phyloP scores from a whole-genome alignment of 2,113 vertebrate species.

The Salvelinus namaycush region DNA sequence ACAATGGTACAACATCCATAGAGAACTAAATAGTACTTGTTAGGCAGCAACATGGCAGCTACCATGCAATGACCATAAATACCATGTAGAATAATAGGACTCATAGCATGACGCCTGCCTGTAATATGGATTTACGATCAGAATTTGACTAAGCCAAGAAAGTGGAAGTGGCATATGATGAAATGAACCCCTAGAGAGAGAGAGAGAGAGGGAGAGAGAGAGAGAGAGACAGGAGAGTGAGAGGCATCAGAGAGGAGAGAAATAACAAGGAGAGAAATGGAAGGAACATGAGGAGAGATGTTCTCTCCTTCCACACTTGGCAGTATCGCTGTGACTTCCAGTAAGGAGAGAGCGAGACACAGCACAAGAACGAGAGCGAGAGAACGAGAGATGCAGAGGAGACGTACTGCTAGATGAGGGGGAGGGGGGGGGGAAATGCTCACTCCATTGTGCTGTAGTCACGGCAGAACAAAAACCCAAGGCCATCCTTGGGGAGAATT shows the following conservation, averaged over 20 bases:
- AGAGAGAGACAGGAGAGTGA: neutral
- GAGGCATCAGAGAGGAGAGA: neutral
- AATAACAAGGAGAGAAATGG: neutral
- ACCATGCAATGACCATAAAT: no score
- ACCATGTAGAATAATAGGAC: neutral
- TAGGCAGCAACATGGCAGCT: neutral
- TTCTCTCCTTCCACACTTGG: constrained; percentile 25
- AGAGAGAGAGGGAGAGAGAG: neutral
- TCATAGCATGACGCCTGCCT: neutral
- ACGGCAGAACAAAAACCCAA: neutral
- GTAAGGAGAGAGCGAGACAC: constrained; percentile 4
- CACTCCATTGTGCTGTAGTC: neutral
- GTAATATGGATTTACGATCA: neutral
- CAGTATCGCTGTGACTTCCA: constrained; percentile 13
- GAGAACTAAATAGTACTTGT: neutral
- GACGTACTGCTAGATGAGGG: neutral
- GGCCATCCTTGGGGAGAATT: neutral
- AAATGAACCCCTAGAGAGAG: neutral
- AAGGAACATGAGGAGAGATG: constrained; percentile 1
- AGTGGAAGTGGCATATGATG: neutral
- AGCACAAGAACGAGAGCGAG: neutral
- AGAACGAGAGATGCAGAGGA: constrained; percentile 2
- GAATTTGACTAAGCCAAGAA: neutral
- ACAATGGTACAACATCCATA: no score
- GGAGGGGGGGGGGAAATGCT: neutral